Base-by-base conservation (phyloP, 2,797 vertebrate genomes). In the Sebastiscus tertius region DNA sequence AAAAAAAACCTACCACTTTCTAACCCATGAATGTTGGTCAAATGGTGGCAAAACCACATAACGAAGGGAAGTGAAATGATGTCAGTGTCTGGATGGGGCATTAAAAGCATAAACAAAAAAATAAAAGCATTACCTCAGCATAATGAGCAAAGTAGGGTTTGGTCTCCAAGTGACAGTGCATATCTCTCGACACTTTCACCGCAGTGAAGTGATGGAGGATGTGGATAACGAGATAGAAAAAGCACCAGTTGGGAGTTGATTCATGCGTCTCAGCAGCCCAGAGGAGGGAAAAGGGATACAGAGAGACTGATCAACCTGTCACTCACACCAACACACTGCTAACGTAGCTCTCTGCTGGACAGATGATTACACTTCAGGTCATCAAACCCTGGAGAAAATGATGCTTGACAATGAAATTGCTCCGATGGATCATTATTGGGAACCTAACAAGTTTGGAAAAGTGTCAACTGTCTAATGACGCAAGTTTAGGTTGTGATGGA, bases 401-500 rank as follows among this genome's bases (percentile, higher is more conserved):
- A 91, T 78, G 76, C 74, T 67, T 88, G 93, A 93, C 92, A 93
- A 83, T 77, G 26, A 90, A 92, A 93, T 91, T 90, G 90, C 85
- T 86, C 77, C 77, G 84, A 87, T 72, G 83, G 83, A 86, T 94
- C 87, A 92, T 93, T 93, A 92, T 84, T 87, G 68, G 79, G 77
- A 85, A 92, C 74, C 77, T 84, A 87, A 94, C 90, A 85, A 91
- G 90, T 88, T 82, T 31, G 52, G 68, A 91, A 88, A 91, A 89
- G 88, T 86, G 90, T 83, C 77, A 79, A 88, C 85, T 89, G 90
- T 93, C 90, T 90, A 91, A 92, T 92, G 89, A 89, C 75, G 77
- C 76, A 88, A 81, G 88, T 91, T 85, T 81, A 87, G 69, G 71
- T 77, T 76, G 68, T 93, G 95, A 95, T 95, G 90, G 94, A 83